Evolutionary conservation across 2,888 invertebrate genomes (phyloP), one percentile per base, ranked within the genome.

Genomic region (Machimus atricapillus): DNA sequence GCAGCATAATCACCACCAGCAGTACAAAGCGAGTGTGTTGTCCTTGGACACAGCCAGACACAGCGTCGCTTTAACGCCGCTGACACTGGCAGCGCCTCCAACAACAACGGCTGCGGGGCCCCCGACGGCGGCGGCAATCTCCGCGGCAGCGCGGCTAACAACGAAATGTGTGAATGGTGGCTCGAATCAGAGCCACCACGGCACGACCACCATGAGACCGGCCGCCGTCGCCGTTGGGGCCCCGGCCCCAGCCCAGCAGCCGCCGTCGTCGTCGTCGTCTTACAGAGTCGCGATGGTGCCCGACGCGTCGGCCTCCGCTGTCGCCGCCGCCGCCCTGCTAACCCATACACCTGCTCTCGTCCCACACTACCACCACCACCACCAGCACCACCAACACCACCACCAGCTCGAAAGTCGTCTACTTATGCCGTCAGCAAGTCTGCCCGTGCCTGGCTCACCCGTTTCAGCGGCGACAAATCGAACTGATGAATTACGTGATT

Each of bases 11-110:
- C 85, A 88, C 66, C 86, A 76, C 66, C 78, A 87, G 23, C 73
- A 86, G 58, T 77, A 89, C 88, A 89, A 89, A 85, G 83, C 81
- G 76, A 82, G 85, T 88, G 87, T 90, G 89, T 89, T 91, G 89
- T 89, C 90, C 90, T 89, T 90, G 90, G 91, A 91, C 88, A 88
- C 90, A 90, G 89, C 90, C 89, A 90, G 90, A 89, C 90, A 90
- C 87, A 90, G 90, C 90, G 91, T 90, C 91, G 91, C 89, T 89
- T 77, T 89, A 87, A 87, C 87, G 86, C 86, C 88, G 78, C 66
- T 86, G 79, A 86, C 86, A 86, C 58, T 91, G 89, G 90, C 90
- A 89, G 90, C 89, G 88, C 85, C 89, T 43, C 90, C 90, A 77
- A 87, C 89, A 88, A 88, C 83, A 88, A 88, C 78, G 34, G 87